Evolutionary conservation across 2,888 invertebrate species (phyloP).

Genomic region (Limnephilus auricula): DNA sequence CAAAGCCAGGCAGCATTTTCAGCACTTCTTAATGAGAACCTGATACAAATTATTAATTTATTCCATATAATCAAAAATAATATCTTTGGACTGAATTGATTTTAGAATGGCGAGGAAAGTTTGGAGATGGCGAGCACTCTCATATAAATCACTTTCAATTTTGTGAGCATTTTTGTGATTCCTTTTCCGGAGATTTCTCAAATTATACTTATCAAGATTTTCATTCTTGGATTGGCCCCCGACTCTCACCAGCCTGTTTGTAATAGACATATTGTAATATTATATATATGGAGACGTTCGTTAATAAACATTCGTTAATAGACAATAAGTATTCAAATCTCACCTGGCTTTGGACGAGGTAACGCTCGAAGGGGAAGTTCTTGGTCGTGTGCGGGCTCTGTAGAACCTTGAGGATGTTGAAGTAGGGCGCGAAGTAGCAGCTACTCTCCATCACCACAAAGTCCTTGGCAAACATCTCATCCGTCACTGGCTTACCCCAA

Average conservation of each 20-base stretch:
- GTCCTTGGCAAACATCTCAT: conserved; percentile 11
- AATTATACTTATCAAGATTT: conserved; percentile 76
- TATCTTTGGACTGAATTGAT: conserved; percentile 71
- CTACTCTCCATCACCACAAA: not conserved
- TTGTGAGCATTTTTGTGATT: not conserved
- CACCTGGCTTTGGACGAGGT: conserved; percentile 76
- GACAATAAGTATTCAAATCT: not conserved
- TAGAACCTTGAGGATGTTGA: not conserved
- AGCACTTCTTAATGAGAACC: not conserved
- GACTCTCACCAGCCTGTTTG: conserved; percentile 81
- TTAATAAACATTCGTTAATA: not conserved
- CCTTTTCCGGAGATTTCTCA: conserved; percentile 66
- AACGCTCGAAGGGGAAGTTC: not conserved
- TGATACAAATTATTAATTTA: not conserved
- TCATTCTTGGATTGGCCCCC: conserved; percentile 84
- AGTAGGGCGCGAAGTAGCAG: not conserved
- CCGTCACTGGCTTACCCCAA: not conserved
- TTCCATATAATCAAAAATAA: conserved; percentile 59
- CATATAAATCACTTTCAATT: not conserved
- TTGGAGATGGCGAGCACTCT: not conserved
- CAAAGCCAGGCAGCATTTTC: not conserved
- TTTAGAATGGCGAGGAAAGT: conserved; percentile 70
- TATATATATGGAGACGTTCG: not conserved
- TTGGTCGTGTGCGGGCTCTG: not conserved
- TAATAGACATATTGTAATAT: too few relatives aligned